Conservation (phyloP, 2,888 invertebrate genomes). For the Microplitis manilae region DNA sequence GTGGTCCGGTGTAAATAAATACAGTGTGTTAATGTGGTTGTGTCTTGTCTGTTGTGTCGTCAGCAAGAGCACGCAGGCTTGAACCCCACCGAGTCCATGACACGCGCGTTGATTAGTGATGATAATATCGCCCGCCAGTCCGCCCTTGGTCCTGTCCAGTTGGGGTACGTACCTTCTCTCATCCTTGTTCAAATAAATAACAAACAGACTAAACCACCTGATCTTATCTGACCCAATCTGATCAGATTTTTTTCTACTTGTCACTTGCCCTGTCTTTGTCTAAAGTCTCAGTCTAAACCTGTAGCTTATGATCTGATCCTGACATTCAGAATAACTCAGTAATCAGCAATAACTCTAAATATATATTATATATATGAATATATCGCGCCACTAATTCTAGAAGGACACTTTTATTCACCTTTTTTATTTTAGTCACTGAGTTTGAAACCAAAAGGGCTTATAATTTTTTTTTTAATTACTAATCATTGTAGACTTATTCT, state of each 20-base stretch:
- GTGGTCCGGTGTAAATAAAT: slow-evolving; percentile 60
- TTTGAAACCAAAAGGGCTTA: too few species aligned
- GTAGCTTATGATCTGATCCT: neutral
- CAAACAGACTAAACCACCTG: slow-evolving; percentile 58
- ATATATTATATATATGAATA: too few species aligned
- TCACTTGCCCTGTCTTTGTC: slow-evolving; percentile 17
- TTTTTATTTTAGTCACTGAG: too few species aligned
- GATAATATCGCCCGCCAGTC: slow-evolving; percentile 88
- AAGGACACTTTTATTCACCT: too few species aligned
- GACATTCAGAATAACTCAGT: neutral
- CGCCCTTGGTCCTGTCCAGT: slow-evolving; percentile 91
- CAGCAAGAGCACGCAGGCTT: slow-evolving; percentile 91
- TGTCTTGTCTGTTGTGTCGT: slow-evolving; percentile 78
- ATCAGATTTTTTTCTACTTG: slow-evolving; percentile 1
- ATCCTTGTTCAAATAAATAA: slow-evolving; percentile 54
- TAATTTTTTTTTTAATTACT: too few species aligned
- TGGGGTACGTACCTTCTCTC: slow-evolving; percentile 87
- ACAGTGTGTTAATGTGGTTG: slow-evolving; percentile 74
- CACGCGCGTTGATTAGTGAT: slow-evolving; percentile 94
- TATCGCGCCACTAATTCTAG: too few species aligned
- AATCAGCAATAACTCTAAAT: neutral
- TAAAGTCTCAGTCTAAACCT: neutral
- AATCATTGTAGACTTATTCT: too few species aligned
- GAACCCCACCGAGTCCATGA: slow-evolving; percentile 95
- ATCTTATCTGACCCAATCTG: slow-evolving; percentile 40